Percentiles rank a stretch among this genome's conserved stretches.
Evolutionary conservation across 2,888 invertebrate genomes (phyloP).

Genomic region (Ceriagrion tenellum): DNA sequence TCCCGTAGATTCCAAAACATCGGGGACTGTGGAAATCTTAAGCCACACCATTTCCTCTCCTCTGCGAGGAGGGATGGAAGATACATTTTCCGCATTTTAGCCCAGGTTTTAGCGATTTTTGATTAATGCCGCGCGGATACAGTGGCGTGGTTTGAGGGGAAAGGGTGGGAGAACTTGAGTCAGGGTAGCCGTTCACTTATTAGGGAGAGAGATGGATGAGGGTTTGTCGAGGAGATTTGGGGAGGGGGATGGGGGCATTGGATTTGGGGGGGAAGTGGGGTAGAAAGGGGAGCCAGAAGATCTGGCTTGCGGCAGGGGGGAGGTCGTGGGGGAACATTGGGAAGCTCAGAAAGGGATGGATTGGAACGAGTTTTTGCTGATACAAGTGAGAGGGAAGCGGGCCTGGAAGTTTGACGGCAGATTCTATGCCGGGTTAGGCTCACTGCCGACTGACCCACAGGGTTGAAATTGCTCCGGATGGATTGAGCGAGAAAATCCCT

Average conservation of each 20-base stretch:
- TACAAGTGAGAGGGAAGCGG: neutral
- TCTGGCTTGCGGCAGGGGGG: neutral
- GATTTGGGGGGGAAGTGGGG: too few relatives aligned
- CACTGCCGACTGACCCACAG: neutral
- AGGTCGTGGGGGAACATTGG: neutral
- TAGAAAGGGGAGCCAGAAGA: neutral
- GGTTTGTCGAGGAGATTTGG: neutral
- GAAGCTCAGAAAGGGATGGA: neutral
- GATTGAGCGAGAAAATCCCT: neutral
- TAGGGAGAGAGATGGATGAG: neutral
- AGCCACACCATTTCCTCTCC: neutral
- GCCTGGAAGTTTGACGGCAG: neutral
- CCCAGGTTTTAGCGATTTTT: neutral
- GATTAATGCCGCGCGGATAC: neutral
- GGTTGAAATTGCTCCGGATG: neutral
- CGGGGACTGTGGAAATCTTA: too few relatives aligned
- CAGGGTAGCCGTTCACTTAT: neutral
- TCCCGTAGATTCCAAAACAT: too few relatives aligned
- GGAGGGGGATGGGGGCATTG: neutral
- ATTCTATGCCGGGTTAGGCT: neutral
- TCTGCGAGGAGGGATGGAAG: neutral
- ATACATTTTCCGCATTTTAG: neutral
- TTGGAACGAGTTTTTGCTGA: slow-evolving; percentile 1
- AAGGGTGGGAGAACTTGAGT: neutral
- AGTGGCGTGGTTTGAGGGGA: neutral